These are phyloP conservation scores for Mus minutoides DNA, from an alignment of 2,797 vertebrate species.

Conservation along the genomic window DNA sequence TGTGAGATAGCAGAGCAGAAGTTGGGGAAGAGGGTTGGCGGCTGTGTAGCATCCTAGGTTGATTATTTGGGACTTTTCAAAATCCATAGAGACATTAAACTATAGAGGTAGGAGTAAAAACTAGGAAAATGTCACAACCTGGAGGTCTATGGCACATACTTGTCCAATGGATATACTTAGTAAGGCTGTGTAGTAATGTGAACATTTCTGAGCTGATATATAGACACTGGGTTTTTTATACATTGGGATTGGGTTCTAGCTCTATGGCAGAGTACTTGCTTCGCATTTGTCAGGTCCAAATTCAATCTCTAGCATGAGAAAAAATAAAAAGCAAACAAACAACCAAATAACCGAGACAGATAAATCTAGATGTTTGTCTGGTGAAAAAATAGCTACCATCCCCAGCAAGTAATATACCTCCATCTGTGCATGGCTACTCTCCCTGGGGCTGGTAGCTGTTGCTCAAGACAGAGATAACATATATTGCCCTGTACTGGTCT, in stretches of 20 bases:
- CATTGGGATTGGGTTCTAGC: neutral
- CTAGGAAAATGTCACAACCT: neutral
- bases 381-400: neutral
- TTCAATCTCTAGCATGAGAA: neutral
- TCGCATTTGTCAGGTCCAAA: neutral
- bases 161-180: conserved; percentile 9
- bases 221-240: conserved; percentile 44
- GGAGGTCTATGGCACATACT: neutral
- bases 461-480: neutral
- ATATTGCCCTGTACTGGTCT: neutral
- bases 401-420: neutral
- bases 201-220: conserved; percentile 11
- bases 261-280: neutral
- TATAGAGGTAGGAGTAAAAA: neutral
- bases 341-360: neutral
- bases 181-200: conserved; percentile 27
- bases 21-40: neutral
- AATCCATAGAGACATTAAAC: neutral
- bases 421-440: neutral
- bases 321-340: neutral
- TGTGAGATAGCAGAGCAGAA: neutral
- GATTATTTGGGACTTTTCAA: neutral
- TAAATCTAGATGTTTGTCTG: neutral
- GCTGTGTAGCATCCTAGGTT: neutral
- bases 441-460: neutral